A percentile compares a stretch with the other conserved stretches of the same genome.
phyloP scores from a whole-genome alignment of 64 coral and sea anemone genomes.

The Pocillopora damicornis region DNA sequence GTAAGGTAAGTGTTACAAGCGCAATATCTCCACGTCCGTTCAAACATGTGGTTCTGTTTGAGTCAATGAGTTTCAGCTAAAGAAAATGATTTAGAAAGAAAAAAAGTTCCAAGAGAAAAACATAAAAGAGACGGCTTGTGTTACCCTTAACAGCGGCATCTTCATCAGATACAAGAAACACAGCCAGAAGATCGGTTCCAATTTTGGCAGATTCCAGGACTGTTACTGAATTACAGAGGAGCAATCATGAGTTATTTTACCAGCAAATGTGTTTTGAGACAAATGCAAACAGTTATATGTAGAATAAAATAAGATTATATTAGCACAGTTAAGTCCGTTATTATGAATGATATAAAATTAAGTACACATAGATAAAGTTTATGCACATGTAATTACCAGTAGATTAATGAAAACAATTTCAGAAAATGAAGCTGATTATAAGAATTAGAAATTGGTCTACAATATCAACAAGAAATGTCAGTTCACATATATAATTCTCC shows the following conservation, averaged over 20 bases:
- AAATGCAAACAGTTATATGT: slow-evolving; percentile 5
- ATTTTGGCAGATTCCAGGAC: slow-evolving; percentile 41
- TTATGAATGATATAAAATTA: too few relatives aligned
- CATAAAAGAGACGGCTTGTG: background rate
- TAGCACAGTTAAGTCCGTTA: too few relatives aligned
- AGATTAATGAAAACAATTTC: too few relatives aligned
- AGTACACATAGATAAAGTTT: background rate
- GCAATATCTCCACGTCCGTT: background rate
- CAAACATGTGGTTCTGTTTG: background rate
- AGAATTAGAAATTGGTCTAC: background rate
- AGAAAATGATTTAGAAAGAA: background rate
- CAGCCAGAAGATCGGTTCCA: slow-evolving; percentile 39
- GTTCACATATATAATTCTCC: too few relatives aligned
- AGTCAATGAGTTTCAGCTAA: background rate
- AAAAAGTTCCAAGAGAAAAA: background rate
- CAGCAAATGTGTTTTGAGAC: slow-evolving; percentile 3
- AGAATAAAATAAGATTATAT: background rate
- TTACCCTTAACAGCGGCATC: slow-evolving; percentile 37
- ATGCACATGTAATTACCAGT: background rate
- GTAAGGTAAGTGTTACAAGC: background rate
- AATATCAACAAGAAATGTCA: too few relatives aligned
- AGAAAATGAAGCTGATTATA: background rate
- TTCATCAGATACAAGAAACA: slow-evolving; percentile 42
- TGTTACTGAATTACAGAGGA: slow-evolving; percentile 45
- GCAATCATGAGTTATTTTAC: slow-evolving; percentile 28